Conservation (phyloP, 1,140 invertebrate species). For the Drosophila truncata region DNA sequence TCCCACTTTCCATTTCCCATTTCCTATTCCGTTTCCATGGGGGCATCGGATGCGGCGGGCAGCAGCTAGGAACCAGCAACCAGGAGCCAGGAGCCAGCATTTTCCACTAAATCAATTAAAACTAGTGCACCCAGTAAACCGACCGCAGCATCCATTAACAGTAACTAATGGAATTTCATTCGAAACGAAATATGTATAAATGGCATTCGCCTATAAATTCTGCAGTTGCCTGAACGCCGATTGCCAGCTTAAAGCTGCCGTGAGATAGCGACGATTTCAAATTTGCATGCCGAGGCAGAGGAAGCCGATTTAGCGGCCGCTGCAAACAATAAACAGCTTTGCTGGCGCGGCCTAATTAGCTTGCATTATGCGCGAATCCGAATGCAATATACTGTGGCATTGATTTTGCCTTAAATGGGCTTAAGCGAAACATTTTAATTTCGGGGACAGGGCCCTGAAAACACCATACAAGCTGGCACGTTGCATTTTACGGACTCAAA, state of each 20-base stretch:
- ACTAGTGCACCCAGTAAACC: slow-evolving; percentile 25
- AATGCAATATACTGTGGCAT: slow-evolving; percentile 56
- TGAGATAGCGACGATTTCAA: slow-evolving; percentile 39
- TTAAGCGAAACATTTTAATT: slow-evolving; percentile 23
- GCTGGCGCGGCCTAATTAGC: slow-evolving; percentile 55
- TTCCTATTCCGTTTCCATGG: slow-evolving; percentile 25
- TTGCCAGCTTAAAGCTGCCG: slow-evolving; percentile 46
- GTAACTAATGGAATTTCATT: slow-evolving; percentile 80
- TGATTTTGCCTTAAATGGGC: slow-evolving; percentile 53
- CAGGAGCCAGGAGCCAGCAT: slow-evolving; percentile 22
- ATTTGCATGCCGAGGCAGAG: slow-evolving; percentile 35
- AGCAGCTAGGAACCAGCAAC: slow-evolving; percentile 13
- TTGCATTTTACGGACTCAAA: slow-evolving; percentile 1
- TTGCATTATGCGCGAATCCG: slow-evolving; percentile 55
- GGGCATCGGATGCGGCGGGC: not conserved
- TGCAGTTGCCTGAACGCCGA: slow-evolving; percentile 49
- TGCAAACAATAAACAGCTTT: slow-evolving; percentile 71
- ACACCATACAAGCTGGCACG: not conserved
- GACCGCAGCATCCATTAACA: slow-evolving; percentile 75
- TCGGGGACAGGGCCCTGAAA: not conserved
- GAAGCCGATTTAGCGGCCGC: slow-evolving; percentile 17
- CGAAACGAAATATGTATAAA: slow-evolving; percentile 72
- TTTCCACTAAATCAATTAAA: slow-evolving; percentile 77
- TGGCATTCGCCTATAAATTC: slow-evolving; percentile 59
- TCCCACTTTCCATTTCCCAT: slow-evolving; percentile 14